Conservation (phyloP, 2,113 vertebrate genomes). For the Muntiacus muntjak region DNA sequence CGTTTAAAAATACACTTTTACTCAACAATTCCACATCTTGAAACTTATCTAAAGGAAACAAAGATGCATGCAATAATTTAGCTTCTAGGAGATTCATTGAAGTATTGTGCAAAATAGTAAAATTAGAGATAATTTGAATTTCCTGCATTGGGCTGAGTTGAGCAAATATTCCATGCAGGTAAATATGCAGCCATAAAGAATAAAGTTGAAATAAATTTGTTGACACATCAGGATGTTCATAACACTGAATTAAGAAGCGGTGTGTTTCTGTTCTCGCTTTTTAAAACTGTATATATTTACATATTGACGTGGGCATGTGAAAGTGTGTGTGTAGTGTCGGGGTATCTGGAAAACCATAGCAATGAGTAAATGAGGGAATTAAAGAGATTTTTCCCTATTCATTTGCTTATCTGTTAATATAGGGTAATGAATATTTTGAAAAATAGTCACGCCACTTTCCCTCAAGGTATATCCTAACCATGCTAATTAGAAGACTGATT, state of each 20-base stretch:
- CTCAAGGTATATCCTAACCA: background rate
- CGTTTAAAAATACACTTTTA: background rate
- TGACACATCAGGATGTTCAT: background rate
- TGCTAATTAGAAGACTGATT: background rate
- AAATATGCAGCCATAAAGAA: background rate
- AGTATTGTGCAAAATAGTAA: background rate
- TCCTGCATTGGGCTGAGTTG: background rate
- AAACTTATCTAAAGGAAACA: background rate
- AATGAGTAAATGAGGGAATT: background rate
- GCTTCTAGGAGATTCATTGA: background rate
- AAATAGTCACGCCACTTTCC: background rate
- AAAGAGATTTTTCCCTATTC: background rate
- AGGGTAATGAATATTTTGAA: background rate
- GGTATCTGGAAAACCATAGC: background rate
- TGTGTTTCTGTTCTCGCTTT: background rate
- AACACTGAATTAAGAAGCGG: background rate
- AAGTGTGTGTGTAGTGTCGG: accelerated
- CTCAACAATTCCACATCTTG: too few relatives aligned
- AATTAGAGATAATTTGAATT: background rate
- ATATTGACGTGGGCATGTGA: background rate
- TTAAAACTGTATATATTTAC: background rate
- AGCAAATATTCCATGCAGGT: background rate
- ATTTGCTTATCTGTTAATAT: background rate
- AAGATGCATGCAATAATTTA: background rate
- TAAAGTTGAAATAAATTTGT: background rate